phyloP scores from a whole-genome alignment of 2,797 vertebrate species.

The Phalanger gymnotis region DNA sequence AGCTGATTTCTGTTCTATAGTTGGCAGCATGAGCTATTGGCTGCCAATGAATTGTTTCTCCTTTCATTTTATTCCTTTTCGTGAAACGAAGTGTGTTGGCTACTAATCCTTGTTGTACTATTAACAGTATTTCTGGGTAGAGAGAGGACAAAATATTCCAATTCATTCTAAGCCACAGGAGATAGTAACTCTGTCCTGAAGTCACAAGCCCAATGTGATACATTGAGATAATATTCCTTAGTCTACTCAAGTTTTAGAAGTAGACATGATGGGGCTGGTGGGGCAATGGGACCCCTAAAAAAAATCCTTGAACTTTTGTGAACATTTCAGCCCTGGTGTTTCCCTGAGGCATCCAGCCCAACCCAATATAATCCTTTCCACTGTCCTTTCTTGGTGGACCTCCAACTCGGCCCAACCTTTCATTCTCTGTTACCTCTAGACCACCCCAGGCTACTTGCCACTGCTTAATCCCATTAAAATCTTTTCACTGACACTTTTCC shows the following conservation, averaged over 20 bases:
- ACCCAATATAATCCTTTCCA: too few species aligned
- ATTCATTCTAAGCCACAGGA: background rate
- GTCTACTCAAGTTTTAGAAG: background rate
- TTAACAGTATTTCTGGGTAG: background rate
- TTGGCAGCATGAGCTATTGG: background rate
- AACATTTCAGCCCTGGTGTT: too few species aligned
- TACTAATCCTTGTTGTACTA: background rate
- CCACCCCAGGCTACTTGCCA: too few species aligned
- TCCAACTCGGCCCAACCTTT: too few species aligned
- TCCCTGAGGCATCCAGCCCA: too few species aligned
- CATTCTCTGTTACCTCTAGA: too few species aligned
- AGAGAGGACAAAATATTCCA: background rate
- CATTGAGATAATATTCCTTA: background rate
- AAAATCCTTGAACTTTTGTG: too few species aligned
- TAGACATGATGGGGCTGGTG: too few species aligned
- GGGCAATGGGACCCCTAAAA: too few species aligned
- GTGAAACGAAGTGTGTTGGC: background rate
- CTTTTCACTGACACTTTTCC: too few species aligned
- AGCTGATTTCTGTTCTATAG: background rate
- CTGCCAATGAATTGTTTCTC: background rate
- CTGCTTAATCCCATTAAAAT: too few species aligned
- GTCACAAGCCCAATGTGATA: background rate
- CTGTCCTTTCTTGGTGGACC: too few species aligned
- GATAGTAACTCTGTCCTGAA: background rate
- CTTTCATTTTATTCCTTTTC: background rate